Evolutionary conservation across 1,140 invertebrate species (phyloP).

Genomic region (Drosophila bifasciata): DNA sequence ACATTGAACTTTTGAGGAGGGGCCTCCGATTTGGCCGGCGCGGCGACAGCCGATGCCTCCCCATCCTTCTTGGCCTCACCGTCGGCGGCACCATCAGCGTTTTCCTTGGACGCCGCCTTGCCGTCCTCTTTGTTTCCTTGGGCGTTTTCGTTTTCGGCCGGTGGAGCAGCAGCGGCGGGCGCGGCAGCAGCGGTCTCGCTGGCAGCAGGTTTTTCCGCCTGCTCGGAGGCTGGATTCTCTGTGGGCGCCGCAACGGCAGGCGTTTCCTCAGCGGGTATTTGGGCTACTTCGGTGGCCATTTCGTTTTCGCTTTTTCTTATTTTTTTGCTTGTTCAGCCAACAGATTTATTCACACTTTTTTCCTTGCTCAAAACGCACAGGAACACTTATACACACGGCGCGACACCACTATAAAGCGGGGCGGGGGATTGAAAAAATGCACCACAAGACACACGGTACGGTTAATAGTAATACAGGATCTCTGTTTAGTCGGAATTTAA

Average conservation of each 20-base stretch:
- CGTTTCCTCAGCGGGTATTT: constrained; percentile 86
- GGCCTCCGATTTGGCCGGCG: constrained; percentile 84
- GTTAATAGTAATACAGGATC: constrained; percentile 27
- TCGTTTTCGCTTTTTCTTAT: constrained; percentile 68
- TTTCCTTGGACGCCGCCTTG: constrained; percentile 72
- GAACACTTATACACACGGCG: constrained; percentile 25
- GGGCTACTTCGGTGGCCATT: constrained; percentile 90
- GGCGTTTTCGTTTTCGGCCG: constrained; percentile 82
- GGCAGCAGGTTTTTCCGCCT: constrained; percentile 77
- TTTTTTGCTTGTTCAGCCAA: constrained; percentile 48
- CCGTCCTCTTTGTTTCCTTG: constrained; percentile 81
- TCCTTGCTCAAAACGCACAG: constrained; percentile 58
- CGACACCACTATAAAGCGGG: too few species aligned
- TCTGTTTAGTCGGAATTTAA: constrained; percentile 10
- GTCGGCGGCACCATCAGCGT: constrained; percentile 85
- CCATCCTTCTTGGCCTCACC: constrained; percentile 85
- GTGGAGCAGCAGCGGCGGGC: constrained; percentile 68
- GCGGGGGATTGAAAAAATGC: constrained; percentile 43
- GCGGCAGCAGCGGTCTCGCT: constrained; percentile 57
- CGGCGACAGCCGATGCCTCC: constrained; percentile 85
- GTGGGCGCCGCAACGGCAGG: constrained; percentile 86
- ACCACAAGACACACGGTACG: constrained; percentile 47
- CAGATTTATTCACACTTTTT: constrained; percentile 67
- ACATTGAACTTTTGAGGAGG: constrained; percentile 89
- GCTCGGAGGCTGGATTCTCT: constrained; percentile 82